These are phyloP conservation scores for Echinarachnius parma DNA, from an alignment of 53 echinoderm and acorn worm genomes.

Conservation along the genomic window DNA sequence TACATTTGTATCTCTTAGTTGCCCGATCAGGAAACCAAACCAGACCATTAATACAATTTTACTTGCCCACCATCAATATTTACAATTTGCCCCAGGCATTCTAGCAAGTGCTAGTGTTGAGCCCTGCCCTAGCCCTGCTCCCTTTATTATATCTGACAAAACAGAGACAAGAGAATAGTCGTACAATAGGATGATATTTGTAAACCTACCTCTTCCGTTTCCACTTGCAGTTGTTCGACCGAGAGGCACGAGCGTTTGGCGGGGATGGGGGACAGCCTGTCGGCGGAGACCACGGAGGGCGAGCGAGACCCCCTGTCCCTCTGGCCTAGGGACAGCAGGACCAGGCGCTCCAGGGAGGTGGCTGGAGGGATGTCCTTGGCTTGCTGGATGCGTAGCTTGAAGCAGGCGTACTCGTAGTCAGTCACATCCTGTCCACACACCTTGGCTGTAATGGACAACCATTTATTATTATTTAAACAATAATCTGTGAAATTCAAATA, in stretches of 20 bases:
- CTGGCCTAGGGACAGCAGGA: constrained; percentile 40
- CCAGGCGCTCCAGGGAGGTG: constrained; percentile 37
- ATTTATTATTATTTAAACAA: no score
- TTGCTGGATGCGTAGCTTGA: constrained; percentile 24
- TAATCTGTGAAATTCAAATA: no score
- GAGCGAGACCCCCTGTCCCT: constrained; percentile 29
- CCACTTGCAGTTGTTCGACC: constrained; percentile 27
- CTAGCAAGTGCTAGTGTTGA: no score
- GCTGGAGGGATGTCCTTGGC: constrained; percentile 42
- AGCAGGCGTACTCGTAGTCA: constrained; percentile 45
- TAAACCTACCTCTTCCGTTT: constrained; percentile 32
- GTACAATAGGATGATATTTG: no score
- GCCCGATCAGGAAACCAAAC: no score
- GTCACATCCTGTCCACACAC: constrained; percentile 39
- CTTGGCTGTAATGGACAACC: constrained; percentile 28
- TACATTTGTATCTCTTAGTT: no score
- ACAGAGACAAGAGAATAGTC: no score
- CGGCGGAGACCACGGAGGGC: constrained; percentile 38
- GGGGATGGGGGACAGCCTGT: constrained; percentile 38
- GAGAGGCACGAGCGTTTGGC: constrained; percentile 28
- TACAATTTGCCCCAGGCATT: no score
- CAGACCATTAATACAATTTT: no score
- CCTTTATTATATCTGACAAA: no score
- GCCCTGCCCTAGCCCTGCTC: no score
- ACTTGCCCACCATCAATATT: no score